Evolutionary conservation across 2,797 vertebrate genomes (phyloP).

Genomic region (Sebastiscus tertius): DNA sequence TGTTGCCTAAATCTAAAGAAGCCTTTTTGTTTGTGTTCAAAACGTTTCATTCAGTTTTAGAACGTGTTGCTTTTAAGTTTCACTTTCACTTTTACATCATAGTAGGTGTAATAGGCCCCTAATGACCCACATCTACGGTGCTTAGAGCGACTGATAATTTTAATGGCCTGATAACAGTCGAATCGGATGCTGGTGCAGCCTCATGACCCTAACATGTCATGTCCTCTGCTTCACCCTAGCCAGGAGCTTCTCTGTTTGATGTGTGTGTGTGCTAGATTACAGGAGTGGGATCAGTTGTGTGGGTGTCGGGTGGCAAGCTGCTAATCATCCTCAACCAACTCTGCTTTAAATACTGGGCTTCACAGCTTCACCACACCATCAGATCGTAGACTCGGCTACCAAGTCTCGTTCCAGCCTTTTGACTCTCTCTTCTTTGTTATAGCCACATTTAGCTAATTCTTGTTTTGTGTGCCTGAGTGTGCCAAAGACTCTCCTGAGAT

Average conservation of each 20-base stretch:
- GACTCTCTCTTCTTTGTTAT: background rate
- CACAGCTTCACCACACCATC: background rate
- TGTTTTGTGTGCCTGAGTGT: too few relatives aligned
- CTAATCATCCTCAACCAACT: background rate
- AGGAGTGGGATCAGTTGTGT: background rate
- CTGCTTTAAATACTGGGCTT: background rate
- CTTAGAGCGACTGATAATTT: too few relatives aligned
- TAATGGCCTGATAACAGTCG: too few relatives aligned
- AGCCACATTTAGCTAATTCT: too few relatives aligned
- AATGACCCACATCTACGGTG: too few relatives aligned
- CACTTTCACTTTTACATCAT: too few relatives aligned
- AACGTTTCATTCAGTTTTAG: too few relatives aligned
- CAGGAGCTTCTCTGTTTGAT: background rate
- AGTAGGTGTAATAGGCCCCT: too few relatives aligned
- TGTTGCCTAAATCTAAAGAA: background rate
- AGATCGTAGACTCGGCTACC: background rate
- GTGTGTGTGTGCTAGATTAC: background rate
- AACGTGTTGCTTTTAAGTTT: too few relatives aligned
- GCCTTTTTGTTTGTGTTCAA: background rate
- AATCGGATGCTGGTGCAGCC: background rate
- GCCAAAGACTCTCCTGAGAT: too few relatives aligned
- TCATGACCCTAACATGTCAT: background rate
- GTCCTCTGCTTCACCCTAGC: background rate
- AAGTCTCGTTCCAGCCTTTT: background rate
- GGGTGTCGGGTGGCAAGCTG: background rate